Evolutionary conservation across 2,888 invertebrate species (phyloP).

Genomic region (Megamerina dolium): DNA sequence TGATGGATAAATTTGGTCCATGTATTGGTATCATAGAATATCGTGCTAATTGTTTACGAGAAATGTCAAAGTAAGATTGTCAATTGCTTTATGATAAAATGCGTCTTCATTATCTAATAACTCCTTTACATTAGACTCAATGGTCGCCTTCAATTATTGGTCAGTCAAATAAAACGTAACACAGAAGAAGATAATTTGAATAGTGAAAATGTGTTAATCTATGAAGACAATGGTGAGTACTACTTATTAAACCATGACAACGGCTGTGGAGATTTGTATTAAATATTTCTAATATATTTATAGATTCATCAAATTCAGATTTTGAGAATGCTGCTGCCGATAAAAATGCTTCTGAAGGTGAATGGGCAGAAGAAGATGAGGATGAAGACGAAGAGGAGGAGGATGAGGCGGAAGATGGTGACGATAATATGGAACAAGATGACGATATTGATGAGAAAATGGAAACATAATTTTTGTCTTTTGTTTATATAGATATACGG

Average conservation of each 20-base stretch:
- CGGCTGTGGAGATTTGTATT: no score
- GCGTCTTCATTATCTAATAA: no score
- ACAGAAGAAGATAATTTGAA: slow-evolving; percentile 36
- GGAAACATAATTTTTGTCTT: slow-evolving; percentile 23
- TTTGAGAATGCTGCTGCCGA: slow-evolving; percentile 27
- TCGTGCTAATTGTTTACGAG: slow-evolving; percentile 40
- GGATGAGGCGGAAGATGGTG: slow-evolving; percentile 21
- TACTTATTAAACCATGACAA: no score
- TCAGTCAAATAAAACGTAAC: slow-evolving; percentile 46
- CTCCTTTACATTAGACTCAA: no score
- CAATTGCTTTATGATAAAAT: no score
- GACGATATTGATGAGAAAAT: slow-evolving; percentile 13
- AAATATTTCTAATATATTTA: slow-evolving; percentile 1
- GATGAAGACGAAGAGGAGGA: slow-evolving; percentile 30
- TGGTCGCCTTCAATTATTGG: slow-evolving; percentile 44
- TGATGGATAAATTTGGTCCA: slow-evolving; percentile 41
- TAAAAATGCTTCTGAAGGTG: slow-evolving; percentile 28
- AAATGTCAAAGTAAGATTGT: slow-evolving; percentile 44
- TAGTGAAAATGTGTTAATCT: slow-evolving; percentile 36
- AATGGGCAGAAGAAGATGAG: slow-evolving; percentile 33
- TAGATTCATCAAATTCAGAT: slow-evolving; percentile 33
- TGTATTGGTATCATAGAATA: slow-evolving; percentile 48
- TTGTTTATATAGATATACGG: no score
- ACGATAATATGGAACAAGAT: slow-evolving; percentile 5
- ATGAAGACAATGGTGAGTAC: slow-evolving; percentile 40